Evolutionary conservation across 2,113 vertebrate genomes (phyloP).

Genomic region (Tyto alba): DNA sequence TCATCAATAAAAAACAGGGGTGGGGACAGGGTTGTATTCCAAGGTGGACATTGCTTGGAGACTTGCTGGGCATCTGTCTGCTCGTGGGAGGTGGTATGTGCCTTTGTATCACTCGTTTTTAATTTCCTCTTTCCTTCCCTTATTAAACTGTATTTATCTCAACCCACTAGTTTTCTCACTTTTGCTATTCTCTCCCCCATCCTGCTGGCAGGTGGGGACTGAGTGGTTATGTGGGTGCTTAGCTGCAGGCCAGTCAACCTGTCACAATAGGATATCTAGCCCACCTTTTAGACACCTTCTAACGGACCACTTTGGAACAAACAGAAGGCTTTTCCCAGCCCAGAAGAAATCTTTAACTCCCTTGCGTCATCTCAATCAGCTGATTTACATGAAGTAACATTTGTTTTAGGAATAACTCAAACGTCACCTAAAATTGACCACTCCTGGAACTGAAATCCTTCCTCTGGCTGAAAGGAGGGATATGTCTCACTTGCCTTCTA

Average conservation of each 20-base stretch:
- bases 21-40: background rate
- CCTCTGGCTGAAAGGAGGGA: background rate
- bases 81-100: background rate
- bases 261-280: rapidly evolving
- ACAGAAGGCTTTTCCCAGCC: background rate
- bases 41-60: background rate
- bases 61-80: background rate
- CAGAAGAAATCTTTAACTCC: background rate
- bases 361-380: background rate
- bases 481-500: background rate
- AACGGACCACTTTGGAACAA: background rate
- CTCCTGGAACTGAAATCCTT: background rate
- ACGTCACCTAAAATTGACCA: background rate
- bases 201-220: background rate
- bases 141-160: background rate
- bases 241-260: background rate
- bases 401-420: background rate
- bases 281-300: background rate
- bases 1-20: background rate
- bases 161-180: background rate
- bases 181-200: background rate
- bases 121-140: background rate
- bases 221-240: background rate
- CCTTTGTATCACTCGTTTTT: background rate
- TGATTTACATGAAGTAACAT: background rate